These are phyloP conservation scores for Calliphora vomitoria DNA, from an alignment of 2,888 invertebrate species.

Conservation along the genomic window DNA sequence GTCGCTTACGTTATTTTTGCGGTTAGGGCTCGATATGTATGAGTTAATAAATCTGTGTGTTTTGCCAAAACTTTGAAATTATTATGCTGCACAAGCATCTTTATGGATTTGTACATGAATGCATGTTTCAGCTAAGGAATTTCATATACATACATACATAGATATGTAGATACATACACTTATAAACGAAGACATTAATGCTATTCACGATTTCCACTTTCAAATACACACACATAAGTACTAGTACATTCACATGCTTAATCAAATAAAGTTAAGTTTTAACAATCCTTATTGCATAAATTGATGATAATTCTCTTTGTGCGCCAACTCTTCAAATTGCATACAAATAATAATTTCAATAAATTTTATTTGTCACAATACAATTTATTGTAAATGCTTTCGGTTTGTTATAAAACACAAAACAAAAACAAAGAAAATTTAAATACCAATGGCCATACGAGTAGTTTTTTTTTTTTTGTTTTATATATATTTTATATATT, in stretches of 20 bases:
- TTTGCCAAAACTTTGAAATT: no score
- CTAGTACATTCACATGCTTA: neutral
- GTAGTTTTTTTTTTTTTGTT: constrained; percentile 22
- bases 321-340: constrained; percentile 23
- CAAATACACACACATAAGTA: neutral
- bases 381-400: constrained; percentile 16
- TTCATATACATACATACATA: neutral
- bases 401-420: neutral
- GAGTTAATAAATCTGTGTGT: no score
- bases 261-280: neutral
- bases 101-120: neutral
- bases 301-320: neutral
- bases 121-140: neutral
- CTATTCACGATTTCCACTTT: neutral
- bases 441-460: constrained; percentile 40
- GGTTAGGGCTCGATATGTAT: no score
- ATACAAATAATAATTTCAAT: constrained; percentile 5
- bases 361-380: constrained; percentile 51
- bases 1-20: no score
- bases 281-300: neutral
- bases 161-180: no score
- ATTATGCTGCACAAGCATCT: no score
- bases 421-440: constrained; percentile 9
- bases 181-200: neutral
- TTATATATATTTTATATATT: neutral